Evolutionary conservation across 2,888 invertebrate species (phyloP).

Genomic region (Onchidella celtica): DNA sequence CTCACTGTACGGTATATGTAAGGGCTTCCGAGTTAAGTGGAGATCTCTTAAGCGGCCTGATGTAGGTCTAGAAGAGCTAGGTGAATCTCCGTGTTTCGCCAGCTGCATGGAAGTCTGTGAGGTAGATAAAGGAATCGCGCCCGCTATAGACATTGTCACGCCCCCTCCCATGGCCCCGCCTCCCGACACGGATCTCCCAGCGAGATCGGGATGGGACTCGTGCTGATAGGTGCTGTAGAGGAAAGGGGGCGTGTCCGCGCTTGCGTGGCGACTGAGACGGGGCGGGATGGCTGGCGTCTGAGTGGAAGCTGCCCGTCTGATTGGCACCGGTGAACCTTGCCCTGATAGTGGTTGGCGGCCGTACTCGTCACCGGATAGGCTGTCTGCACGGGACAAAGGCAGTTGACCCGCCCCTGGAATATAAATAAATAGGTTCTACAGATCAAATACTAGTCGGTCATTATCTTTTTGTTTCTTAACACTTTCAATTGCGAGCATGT

Average conservation of each 20-base stretch:
- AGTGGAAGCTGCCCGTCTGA: conserved; percentile 66
- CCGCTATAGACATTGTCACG: conserved; percentile 34
- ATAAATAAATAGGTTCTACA: no score
- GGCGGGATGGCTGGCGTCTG: conserved; percentile 66
- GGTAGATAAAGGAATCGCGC: conserved; percentile 63
- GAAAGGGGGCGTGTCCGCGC: conserved; percentile 49
- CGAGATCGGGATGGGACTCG: conserved; percentile 47
- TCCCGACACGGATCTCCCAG: conserved; percentile 13
- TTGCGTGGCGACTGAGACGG: conserved; percentile 58
- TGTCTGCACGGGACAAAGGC: conserved; percentile 52
- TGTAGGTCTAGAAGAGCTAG: conserved; percentile 45
- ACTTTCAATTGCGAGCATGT: no score
- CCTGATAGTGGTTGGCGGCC: conserved; percentile 49
- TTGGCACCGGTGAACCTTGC: conserved; percentile 64
- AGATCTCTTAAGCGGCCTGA: conserved; percentile 71
- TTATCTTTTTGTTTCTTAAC: no score
- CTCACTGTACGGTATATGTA: conserved; percentile 78
- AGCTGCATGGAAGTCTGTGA: conserved; percentile 55
- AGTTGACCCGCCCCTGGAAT: conserved; percentile 56
- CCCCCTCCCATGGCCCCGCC: conserved; percentile 44
- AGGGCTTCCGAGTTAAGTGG: conserved; percentile 76
- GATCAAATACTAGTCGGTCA: background rate
- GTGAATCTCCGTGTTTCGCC: conserved; percentile 45
- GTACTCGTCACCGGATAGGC: conserved; percentile 53
- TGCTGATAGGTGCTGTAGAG: conserved; percentile 51